Evolutionary conservation across 1,140 invertebrate species (phyloP), one percentile per base, ranked within the genome.

Genomic region (Aphelinus atriplicis): DNA sequence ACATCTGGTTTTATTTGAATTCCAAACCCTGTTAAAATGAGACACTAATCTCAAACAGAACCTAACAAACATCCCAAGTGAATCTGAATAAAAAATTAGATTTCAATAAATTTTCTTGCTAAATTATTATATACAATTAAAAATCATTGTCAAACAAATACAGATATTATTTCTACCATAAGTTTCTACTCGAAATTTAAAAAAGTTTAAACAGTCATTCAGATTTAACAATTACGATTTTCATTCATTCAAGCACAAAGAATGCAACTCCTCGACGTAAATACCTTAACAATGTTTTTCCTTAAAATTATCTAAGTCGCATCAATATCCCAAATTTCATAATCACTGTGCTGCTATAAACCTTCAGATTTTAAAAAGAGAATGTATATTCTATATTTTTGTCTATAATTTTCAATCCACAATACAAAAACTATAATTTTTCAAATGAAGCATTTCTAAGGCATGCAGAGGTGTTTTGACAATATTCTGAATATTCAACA

Each of bases 251-350:
- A 51, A 51, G 6, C 55, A 60, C 48, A 68, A 74, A 68, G 72
- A 68, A 60, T 71, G 68, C 67, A 76, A n/a, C 62, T 70, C 69
- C 5, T 55, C 48, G 26, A 9, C 55, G n/a, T 76, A 71, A 76
- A 71, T 70, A 42, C 67, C 70, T 71, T 63, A 61, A 76, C 63
- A 58, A 71, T 43, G 6, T 73, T 50, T 45, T 73, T 55, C 5
- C 3, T 7, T 55, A 66, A 48, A 65, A 43, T 45, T 62, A 53
- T 42, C 6, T 6, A 46, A 43, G 3, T 26, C 7, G 53, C 26
- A 26, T 26, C 26, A 26, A 26, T 0, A 26, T 26, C 26, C 26
- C 26, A 26, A 26, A 26, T 26, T 26, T 26, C 26, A 26, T 26
- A 26, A 26, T 26, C 26, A 26, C 26, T 26, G 26, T 26, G 26